These are phyloP conservation scores for Leucoma salicis DNA, from an alignment of 2,888 invertebrate genomes.

Conservation along the genomic window DNA sequence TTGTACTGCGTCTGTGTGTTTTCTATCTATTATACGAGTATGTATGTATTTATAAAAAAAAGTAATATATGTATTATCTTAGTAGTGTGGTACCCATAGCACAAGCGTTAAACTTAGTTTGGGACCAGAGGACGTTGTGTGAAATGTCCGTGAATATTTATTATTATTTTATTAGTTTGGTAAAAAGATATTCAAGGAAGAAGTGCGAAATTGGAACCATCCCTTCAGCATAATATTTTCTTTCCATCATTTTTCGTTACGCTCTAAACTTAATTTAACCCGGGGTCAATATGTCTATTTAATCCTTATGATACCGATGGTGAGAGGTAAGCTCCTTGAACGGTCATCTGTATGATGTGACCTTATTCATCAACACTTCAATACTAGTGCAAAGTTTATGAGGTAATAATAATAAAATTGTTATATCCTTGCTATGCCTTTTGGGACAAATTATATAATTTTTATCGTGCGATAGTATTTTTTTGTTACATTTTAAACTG, in stretches of 20 bases:
- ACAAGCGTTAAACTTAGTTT: too few species aligned
- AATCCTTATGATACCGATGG: slow-evolving; percentile 9
- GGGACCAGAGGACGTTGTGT: too few species aligned
- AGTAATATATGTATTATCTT: too few species aligned
- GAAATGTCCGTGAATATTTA: too few species aligned
- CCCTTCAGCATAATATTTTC: not conserved
- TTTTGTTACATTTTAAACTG: not conserved
- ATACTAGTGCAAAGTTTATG: slow-evolving; percentile 20
- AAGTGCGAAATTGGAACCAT: not conserved
- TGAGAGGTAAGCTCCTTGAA: slow-evolving; percentile 6
- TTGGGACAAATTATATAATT: not conserved
- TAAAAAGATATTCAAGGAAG: not conserved
- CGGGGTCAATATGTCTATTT: slow-evolving; percentile 3
- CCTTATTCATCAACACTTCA: slow-evolving; percentile 20
- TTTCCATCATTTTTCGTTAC: not conserved
- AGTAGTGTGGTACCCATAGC: too few species aligned
- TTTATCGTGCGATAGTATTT: too few species aligned
- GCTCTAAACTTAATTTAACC: slow-evolving; percentile 1
- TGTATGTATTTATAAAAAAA: too few species aligned
- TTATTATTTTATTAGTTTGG: too few species aligned
- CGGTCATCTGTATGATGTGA: slow-evolving; percentile 7
- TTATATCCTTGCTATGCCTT: not conserved
- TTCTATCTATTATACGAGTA: too few species aligned
- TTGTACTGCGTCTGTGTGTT: too few species aligned
- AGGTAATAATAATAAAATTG: slow-evolving; percentile 13